A percentile compares a stretch with the other conserved stretches of the same genome.
Evolutionary conservation across 2,797 vertebrate species (phyloP).

Genomic region (Dermochelys coriacea): DNA sequence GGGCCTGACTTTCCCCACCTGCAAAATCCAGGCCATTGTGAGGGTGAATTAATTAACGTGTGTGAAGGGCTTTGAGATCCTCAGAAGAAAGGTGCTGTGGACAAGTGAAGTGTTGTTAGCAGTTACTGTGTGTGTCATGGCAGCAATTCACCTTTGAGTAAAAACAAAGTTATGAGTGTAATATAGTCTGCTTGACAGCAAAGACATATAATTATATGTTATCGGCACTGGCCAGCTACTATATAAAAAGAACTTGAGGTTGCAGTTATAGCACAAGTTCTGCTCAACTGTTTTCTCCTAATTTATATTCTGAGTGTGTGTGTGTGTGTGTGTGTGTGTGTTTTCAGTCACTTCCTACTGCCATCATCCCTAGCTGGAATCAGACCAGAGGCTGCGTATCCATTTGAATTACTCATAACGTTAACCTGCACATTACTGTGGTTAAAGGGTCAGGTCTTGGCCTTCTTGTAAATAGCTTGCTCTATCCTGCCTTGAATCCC

Average conservation of each 20-base stretch:
- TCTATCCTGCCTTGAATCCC: background rate
- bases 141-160: background rate
- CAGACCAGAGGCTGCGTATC: background rate
- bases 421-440: background rate
- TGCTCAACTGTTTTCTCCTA: background rate
- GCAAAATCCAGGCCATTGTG: background rate
- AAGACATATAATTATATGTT: background rate
- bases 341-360: background rate
- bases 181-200: no score
- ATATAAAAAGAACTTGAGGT: background rate
- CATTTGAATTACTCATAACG: background rate
- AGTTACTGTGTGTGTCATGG: background rate
- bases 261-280: accelerated
- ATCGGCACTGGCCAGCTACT: background rate
- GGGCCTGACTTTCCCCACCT: background rate
- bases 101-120: background rate
- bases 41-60: background rate
- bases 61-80: background rate
- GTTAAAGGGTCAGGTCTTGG: background rate
- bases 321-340: accelerated
- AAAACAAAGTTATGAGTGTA: background rate
- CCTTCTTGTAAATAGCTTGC: background rate
- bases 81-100: background rate
- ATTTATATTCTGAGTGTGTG: background rate
- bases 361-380: background rate